phyloP scores from a whole-genome alignment of 2,113 vertebrate species.

The Polypterus senegalus region DNA sequence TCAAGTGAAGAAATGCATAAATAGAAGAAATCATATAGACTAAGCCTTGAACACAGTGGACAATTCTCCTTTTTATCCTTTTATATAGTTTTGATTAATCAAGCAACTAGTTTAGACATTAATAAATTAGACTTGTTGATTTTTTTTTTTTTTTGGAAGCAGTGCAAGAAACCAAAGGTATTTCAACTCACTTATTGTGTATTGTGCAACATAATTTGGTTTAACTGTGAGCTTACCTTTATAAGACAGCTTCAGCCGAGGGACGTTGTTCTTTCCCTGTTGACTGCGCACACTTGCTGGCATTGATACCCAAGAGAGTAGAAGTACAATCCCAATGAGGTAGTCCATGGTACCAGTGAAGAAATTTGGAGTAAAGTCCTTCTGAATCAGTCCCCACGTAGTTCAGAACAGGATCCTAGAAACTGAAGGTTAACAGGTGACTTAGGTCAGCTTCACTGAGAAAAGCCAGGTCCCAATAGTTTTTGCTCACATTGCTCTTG shows the following conservation, averaged over 20 bases:
- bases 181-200: too few species aligned
- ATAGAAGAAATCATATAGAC: too few species aligned
- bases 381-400: slow-evolving; percentile 33
- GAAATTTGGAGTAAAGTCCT: slow-evolving; percentile 31
- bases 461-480: slow-evolving; percentile 27
- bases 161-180: too few species aligned
- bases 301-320: slow-evolving; percentile 64
- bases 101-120: too few species aligned
- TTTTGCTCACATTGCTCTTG: slow-evolving; percentile 29
- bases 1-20: too few species aligned
- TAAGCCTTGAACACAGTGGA: too few species aligned
- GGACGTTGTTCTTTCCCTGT: slow-evolving; percentile 72
- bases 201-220: too few species aligned
- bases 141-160: too few species aligned
- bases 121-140: too few species aligned
- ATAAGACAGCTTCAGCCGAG: slow-evolving; percentile 83
- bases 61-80: too few species aligned
- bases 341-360: slow-evolving; percentile 67
- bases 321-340: slow-evolving; percentile 55
- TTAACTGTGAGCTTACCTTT: slow-evolving; percentile 63
- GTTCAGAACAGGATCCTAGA: slow-evolving; percentile 46
- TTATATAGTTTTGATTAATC: too few species aligned
- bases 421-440: slow-evolving; percentile 66
- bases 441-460: slow-evolving; percentile 53
- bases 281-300: slow-evolving; percentile 56